phyloP scores from a whole-genome alignment of 2,888 invertebrate genomes.

The Archips crataeganus region DNA sequence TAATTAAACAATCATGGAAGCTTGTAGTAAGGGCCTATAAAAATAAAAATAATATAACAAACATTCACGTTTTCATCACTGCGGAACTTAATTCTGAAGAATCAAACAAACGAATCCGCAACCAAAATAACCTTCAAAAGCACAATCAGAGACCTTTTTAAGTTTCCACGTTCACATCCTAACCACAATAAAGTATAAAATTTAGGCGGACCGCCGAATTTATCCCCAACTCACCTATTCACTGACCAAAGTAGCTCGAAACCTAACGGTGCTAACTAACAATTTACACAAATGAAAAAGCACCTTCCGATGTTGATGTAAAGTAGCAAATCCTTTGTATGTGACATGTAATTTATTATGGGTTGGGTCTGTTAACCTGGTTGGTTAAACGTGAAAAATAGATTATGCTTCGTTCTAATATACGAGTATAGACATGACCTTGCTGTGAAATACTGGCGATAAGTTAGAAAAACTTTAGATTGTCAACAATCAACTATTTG shows the following conservation, averaged over 20 bases:
- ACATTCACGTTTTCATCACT: background rate
- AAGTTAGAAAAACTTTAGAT: background rate
- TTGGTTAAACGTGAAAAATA: conserved; percentile 18
- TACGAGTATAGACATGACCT: conserved; percentile 18
- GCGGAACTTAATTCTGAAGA: background rate
- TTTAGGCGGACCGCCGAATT: conserved; percentile 14
- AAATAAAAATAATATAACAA: background rate
- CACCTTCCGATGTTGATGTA: background rate
- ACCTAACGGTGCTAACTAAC: background rate
- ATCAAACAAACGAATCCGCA: background rate
- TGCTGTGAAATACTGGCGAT: background rate
- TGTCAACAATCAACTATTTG: no score
- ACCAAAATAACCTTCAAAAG: background rate
- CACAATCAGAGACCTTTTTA: background rate
- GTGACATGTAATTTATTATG: background rate
- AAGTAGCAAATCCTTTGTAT: background rate
- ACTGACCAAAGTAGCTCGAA: background rate
- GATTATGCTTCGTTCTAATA: conserved; percentile 28
- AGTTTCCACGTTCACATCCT: background rate
- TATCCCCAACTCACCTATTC: conserved; percentile 12
- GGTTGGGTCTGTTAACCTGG: background rate
- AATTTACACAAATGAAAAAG: background rate
- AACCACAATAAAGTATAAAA: conserved; percentile 13
- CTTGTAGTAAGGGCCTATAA: no score
- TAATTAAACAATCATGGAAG: no score